Evolutionary conservation across 2,797 vertebrate genomes (phyloP).

Genomic region (Eulemur mongoz): DNA sequence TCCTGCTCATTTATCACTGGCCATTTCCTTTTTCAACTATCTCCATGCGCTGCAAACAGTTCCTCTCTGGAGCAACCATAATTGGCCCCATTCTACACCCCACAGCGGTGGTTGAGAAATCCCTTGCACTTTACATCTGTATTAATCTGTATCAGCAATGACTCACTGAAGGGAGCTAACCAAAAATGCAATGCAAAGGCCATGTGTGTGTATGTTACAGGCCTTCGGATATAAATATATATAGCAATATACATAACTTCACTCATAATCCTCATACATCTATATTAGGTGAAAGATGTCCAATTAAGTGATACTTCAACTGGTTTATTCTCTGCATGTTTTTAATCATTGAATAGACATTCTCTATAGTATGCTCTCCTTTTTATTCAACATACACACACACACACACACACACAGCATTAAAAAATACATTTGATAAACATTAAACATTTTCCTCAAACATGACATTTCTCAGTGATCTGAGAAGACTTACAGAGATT

Average conservation of each 20-base stretch:
- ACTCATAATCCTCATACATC: background rate
- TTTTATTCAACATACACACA: background rate
- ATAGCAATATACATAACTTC: background rate
- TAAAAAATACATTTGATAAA: background rate
- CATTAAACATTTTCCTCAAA: background rate
- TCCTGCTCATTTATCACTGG: background rate
- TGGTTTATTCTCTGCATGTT: background rate
- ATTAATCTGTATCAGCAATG: constrained; percentile 76
- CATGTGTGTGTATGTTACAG: background rate
- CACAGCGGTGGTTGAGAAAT: constrained; percentile 51
- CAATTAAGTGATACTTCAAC: background rate
- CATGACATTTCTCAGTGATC: background rate
- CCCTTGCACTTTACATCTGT: background rate
- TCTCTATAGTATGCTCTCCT: background rate
- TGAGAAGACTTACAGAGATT: background rate
- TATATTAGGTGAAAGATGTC: background rate
- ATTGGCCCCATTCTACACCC: background rate
- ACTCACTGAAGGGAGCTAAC: constrained; percentile 48
- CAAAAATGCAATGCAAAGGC: background rate
- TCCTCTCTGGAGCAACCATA: background rate
- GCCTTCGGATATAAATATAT: background rate
- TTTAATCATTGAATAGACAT: background rate
- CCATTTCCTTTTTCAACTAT: background rate
- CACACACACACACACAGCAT: background rate
- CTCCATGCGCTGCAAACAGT: background rate